phyloP scores from a whole-genome alignment of 2,113 vertebrate species.

The Trogon melanurus region DNA sequence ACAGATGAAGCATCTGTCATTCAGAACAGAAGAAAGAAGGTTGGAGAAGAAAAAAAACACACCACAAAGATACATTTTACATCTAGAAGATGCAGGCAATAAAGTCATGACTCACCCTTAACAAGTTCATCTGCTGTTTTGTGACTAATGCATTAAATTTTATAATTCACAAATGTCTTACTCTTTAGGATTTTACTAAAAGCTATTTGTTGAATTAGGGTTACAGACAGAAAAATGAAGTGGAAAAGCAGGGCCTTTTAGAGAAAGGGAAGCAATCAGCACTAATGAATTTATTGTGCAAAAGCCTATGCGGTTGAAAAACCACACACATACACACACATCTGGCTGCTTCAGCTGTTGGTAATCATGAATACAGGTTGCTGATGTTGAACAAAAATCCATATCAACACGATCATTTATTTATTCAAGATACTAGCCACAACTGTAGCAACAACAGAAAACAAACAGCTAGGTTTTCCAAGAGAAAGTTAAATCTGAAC shows the following conservation, averaged over 20 bases:
- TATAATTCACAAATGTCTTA: not conserved
- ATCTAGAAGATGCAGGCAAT: not conserved
- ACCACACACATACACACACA: not conserved
- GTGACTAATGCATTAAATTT: constrained; percentile 34
- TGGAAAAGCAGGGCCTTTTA: constrained; percentile 19
- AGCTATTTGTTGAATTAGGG: constrained; percentile 20
- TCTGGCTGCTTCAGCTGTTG: constrained; percentile 50
- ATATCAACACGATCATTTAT: not conserved
- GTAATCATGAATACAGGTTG: not conserved
- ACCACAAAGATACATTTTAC: not conserved
- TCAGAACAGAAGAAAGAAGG: not conserved
- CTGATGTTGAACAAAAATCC: constrained; percentile 26
- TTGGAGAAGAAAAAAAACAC: not conserved
- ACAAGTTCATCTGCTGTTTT: not conserved
- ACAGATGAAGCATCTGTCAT: not conserved
- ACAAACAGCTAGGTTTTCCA: not conserved
- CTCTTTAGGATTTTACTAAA: constrained; percentile 18
- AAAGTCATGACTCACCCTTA: constrained; percentile 28
- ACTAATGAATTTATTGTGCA: constrained; percentile 45
- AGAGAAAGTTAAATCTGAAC: constrained; percentile 3
- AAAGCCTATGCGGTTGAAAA: not conserved
- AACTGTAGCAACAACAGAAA: not conserved
- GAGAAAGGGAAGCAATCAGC: constrained; percentile 20
- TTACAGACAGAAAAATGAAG: constrained; percentile 6
- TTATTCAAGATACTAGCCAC: not conserved